Evolutionary conservation across 2,113 vertebrate species (phyloP), one percentile per base, ranked within the genome.

Genomic region (Limanda limanda): DNA sequence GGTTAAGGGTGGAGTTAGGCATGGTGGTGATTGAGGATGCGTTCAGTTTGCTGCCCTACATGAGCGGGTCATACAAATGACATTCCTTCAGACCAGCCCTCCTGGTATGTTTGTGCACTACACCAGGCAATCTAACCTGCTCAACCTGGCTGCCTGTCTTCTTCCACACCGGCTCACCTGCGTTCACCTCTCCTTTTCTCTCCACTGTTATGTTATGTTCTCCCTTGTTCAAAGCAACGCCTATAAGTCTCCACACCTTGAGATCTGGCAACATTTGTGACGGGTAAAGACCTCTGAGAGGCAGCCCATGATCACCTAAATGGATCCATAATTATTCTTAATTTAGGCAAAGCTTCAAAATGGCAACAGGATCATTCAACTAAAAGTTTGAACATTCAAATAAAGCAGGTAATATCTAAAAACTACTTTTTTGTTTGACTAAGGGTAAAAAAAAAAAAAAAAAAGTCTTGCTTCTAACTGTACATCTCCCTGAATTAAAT

Each of bases 71-170:
- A 83, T 92, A 93, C 80, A 88, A 84, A 89, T 87, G 74, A 86
- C 91, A 93, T 94, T 94, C 87, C 86, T 91, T 85, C 66, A 91
- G 71, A 90, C 89, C 79, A 83, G 72, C 71, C 84, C 68, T 84
- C 86, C 70, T 86, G 79, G 78, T 83, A 91, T 90, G 88, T 81
- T 85, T 54, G 70, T 62, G 71, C 9, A 52, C 59, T 78, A 82
- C 83, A 83, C 84, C 83, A 69, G 81, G 74, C 58, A 27, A 83
- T 71, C 78, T 90, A 93, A 93, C 91, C 92, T 93, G 93, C 83
- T 88, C 65, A 87, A 91, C 92, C 91, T 93, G 91, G 86, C 84
- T 45, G 78, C 88, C 83, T 69, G 66, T 82, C 84, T 81, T 76
- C 58, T 68, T 59, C 68, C 47, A 56, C 61, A 58, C 73, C 57